phyloP scores from a whole-genome alignment of 2,797 vertebrate species.

The Phalanger gymnotis region DNA sequence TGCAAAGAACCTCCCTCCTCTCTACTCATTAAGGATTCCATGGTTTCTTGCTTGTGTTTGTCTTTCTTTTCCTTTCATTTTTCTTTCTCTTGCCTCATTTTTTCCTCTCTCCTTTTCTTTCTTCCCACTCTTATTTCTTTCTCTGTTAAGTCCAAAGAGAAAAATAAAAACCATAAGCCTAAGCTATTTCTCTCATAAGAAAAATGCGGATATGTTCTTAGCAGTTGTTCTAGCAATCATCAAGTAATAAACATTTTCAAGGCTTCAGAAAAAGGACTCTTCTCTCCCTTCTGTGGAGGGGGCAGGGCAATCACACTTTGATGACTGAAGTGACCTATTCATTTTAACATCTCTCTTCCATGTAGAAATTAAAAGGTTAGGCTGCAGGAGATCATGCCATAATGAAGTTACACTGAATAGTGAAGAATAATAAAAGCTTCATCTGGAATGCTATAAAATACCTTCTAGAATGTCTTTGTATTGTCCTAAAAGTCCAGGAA shows the following conservation, averaged over 20 bases:
- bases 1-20: not conserved
- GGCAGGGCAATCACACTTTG: not conserved
- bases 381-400: conserved; percentile 49
- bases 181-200: conserved; percentile 38
- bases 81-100: not conserved
- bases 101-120: not conserved
- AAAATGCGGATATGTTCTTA: conserved; percentile 52
- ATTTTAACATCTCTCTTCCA: conserved; percentile 48
- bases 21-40: conserved; percentile 41
- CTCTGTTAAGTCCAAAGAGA: conserved; percentile 41
- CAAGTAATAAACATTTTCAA: conserved; percentile 33
- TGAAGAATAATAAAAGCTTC: conserved; percentile 11
- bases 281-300: conserved; percentile 43
- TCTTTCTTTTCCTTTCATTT: not conserved
- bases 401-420: not conserved
- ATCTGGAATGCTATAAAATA: not conserved
- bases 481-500: not conserved
- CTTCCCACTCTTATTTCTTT: not conserved
- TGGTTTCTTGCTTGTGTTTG: conserved; percentile 45
- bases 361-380: conserved; percentile 60
- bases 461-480: not conserved
- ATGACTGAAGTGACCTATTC: conserved; percentile 56
- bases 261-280: conserved; percentile 53
- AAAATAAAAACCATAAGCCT: conserved; percentile 30
- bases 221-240: not conserved